Evolutionary conservation across 2,888 invertebrate genomes (phyloP), one percentile per base, ranked within the genome.

Genomic region (Lobophora halterata): DNA sequence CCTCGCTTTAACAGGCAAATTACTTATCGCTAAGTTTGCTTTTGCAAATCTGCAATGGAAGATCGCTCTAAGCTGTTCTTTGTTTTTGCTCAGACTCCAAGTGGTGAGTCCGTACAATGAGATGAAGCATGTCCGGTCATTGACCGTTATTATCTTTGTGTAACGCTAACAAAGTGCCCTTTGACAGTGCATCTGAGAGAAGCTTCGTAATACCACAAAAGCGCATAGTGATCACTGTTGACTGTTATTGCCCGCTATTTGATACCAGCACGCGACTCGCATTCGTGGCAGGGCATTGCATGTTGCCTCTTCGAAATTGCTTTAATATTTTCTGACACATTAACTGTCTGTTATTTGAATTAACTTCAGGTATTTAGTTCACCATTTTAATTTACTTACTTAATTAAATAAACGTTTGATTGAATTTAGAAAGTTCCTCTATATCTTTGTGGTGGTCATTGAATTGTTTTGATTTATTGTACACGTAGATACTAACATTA

Each of bases 81-180:
- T 52, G 46, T 49, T 37, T 35, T 32, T 38, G 25, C 32, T 49
- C 35, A 32, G 28, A 55, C 50, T 61, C 49, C 46, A 46, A 52
- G 45, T 42, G 46, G 20, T 46, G 39, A 38, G 48, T 55, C 41
- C 42, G 47, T 44, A 57, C 58, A 61, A 56, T 55, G 47, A 56
- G 49, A 46, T 55, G 54, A 58, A 49, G 53, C 55, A 53, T 49
- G 46, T 40, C 49, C 48, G 65, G 60, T 60, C 64, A 55, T 55
- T 55, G 61, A 52, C 61, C 66, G 65, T 52, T 54, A 63, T 63
- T 66, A 68, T 73, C 65, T 69, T 48, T 38, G 52, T 44, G 51
- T 46, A 63, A n/a, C n/a, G n/a, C n/a, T n/a, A n/a, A 71, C 67
- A 74, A 58, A 66, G 64, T 51, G 51, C 43, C 49, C 69, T 65